phyloP scores from a whole-genome alignment of 2,113 vertebrate genomes.

The Hydropotes inermis region DNA sequence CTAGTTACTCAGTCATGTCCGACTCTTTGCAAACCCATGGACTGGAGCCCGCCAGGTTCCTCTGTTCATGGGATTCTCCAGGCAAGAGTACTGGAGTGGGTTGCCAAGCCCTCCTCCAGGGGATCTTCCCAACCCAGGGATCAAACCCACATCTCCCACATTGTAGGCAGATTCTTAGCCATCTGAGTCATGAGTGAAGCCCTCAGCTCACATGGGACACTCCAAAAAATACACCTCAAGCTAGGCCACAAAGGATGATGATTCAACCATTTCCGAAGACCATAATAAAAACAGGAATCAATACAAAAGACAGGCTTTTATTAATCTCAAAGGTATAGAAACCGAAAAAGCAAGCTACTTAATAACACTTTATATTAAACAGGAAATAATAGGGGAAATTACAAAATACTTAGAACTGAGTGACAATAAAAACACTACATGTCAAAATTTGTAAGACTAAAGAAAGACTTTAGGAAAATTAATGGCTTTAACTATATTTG shows the following conservation, averaged over 20 bases:
- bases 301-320: constrained; percentile 51
- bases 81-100: not conserved
- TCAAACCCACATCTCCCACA: accelerated
- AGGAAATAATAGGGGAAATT: constrained; percentile 51
- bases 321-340: constrained; percentile 35
- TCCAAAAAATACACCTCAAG: not conserved
- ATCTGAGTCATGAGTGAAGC: not conserved
- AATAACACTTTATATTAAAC: constrained; percentile 43
- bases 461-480: constrained; percentile 42
- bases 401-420: constrained; percentile 46
- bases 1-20: not conserved
- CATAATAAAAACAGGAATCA: constrained; percentile 50
- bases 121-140: not conserved
- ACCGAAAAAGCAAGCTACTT: constrained; percentile 39
- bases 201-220: constrained; percentile 4
- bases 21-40: accelerated
- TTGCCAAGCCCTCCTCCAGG: not conserved
- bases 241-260: not conserved
- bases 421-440: constrained; percentile 53
- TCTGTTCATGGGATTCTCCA: not conserved
- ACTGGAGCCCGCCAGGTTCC: accelerated
- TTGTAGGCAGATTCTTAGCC: not conserved
- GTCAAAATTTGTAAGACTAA: constrained; percentile 37
- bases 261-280: constrained; percentile 8
- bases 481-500: constrained; percentile 45